A percentile compares a stretch with the other conserved stretches of the same genome.
Conservation (phyloP, 2,888 invertebrate genomes). For the Incurvaria masculella region DNA sequence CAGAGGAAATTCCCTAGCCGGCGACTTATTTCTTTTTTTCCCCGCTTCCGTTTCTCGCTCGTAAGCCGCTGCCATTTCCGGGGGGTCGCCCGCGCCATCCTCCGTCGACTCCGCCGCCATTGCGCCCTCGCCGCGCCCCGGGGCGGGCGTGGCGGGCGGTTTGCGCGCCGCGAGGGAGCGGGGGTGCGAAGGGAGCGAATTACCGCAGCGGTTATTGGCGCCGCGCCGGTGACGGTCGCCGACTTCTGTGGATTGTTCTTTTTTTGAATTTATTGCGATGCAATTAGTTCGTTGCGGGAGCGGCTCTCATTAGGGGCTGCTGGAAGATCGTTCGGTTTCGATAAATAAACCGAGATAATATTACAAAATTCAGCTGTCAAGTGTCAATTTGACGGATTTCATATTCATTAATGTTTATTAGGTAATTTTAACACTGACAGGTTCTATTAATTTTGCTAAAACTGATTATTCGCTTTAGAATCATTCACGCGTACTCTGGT, state of each 20-base stretch:
- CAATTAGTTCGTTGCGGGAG: no score
- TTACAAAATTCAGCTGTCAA: no score
- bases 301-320: no score
- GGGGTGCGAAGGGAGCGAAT: background rate
- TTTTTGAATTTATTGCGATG: background rate
- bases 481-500: no score
- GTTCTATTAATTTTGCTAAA: no score
- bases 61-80: slow-evolving; percentile 15
- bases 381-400: no score
- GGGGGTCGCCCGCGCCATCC: slow-evolving; percentile 17
- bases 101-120: slow-evolving; percentile 23
- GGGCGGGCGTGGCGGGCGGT: background rate
- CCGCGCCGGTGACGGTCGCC: background rate
- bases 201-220: background rate
- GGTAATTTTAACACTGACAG: no score
- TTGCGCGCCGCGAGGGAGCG: slow-evolving; percentile 21
- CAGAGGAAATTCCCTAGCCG: slow-evolving; percentile 6
- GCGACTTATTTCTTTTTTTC: slow-evolving; percentile 16
- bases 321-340: no score
- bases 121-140: no score
- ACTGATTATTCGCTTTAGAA: no score
- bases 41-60: slow-evolving; percentile 15
- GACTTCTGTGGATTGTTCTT: background rate
- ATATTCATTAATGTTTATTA: no score
- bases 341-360: no score